These are phyloP conservation scores for Oreotrochilus melanogaster DNA, from an alignment of 2,113 vertebrate species.

Conservation along the genomic window DNA sequence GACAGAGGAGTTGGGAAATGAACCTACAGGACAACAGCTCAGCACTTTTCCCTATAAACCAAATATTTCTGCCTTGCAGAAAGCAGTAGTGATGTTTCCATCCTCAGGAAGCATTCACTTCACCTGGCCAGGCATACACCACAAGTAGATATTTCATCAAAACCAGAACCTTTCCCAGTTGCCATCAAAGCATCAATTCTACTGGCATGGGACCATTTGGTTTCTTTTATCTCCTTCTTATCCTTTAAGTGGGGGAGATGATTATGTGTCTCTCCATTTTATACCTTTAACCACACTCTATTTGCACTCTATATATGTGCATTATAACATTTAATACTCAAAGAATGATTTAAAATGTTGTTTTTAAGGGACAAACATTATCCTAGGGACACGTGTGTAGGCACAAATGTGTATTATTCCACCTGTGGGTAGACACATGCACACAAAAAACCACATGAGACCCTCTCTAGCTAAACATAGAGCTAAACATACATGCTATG, in stretches of 20 bases:
- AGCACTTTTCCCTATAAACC: not conserved
- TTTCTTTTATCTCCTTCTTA: not conserved
- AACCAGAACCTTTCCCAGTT: not conserved
- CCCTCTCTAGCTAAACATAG: not conserved
- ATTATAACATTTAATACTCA: not conserved
- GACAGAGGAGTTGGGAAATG: not conserved
- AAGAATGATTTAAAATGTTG: not conserved
- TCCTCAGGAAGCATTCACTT: not conserved
- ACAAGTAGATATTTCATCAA: not conserved
- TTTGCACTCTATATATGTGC: accelerated
- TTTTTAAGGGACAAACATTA: not conserved
- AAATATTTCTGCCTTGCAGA: not conserved
- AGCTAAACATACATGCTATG: no score
- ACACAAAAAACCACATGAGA: not conserved
- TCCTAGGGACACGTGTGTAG: accelerated
- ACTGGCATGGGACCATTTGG: accelerated
- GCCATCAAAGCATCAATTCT: accelerated
- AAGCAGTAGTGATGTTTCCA: not conserved
- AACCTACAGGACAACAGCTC: not conserved
- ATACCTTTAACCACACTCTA: not conserved
- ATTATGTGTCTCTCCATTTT: not conserved
- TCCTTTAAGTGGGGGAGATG: accelerated
- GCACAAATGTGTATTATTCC: not conserved
- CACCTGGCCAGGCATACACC: not conserved
- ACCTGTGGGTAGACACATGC: not conserved